Evolutionary conservation across 2,113 vertebrate species (phyloP).

Genomic region (Cyanistes caeruleus): DNA sequence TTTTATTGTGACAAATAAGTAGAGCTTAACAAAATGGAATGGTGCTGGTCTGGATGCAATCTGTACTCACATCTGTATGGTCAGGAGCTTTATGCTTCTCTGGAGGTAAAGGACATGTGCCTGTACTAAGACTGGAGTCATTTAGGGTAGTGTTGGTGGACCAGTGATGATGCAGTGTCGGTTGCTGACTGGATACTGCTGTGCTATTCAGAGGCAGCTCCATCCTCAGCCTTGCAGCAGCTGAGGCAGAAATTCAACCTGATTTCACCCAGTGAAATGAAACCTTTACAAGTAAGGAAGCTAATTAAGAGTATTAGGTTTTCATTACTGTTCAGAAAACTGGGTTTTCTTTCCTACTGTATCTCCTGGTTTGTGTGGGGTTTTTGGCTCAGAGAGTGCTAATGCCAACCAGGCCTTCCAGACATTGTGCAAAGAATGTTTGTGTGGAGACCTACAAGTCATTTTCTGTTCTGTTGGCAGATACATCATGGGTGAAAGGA

Average conservation of each 20-base stretch:
- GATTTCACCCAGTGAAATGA: background rate
- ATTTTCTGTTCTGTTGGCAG: background rate
- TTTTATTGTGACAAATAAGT: background rate
- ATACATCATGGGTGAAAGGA: background rate
- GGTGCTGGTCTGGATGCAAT: background rate
- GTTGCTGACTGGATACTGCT: background rate
- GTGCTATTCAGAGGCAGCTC: background rate
- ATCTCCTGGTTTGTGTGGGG: background rate
- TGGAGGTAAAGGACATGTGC: background rate
- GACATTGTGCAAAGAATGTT: background rate
- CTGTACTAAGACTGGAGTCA: background rate
- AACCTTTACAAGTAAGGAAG: background rate
- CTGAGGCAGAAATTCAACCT: background rate
- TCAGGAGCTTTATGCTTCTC: background rate
- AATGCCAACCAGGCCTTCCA: background rate
- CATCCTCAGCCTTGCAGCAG: background rate
- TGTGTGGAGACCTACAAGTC: background rate
- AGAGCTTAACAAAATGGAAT: background rate
- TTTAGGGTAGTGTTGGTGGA: background rate
- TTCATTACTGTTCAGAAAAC: background rate
- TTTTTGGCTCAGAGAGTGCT: background rate
- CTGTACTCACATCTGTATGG: background rate
- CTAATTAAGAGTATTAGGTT: background rate
- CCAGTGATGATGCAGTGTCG: background rate
- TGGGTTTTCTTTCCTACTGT: background rate